Evolutionary conservation across 2,113 vertebrate genomes (phyloP), one percentile per base, ranked within the genome.

Genomic region (Chaetops frenatus): DNA sequence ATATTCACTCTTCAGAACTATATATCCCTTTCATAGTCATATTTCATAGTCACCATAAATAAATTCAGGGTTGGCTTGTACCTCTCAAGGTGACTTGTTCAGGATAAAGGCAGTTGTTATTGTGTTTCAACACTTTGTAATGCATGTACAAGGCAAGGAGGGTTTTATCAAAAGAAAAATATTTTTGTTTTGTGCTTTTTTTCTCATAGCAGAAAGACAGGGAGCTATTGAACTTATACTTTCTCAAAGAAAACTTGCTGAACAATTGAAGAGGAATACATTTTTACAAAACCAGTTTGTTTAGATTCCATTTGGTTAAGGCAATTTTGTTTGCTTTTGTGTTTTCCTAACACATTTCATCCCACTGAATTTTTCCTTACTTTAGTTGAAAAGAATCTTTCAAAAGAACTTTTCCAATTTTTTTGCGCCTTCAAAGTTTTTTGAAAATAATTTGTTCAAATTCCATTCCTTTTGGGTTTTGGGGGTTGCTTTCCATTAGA

Each of bases 41-140:
- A 66, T 70, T 91, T 92, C 81, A 76, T 51, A 85, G 87, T 61
- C 76, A 83, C 70, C 51, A 74, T 64, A 88, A 95, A 91, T 81
- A 95, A 95, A 95, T 70, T 77, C 78, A 90, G 78, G 78, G 61
- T 91, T 94, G 95, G 78, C 73, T 42, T 77, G 73, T 42, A 73
- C 81, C 35, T 91, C 83, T 95, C 92, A 95, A 86, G 94, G 96
- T 97, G 94, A 95, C 80, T 84, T 81, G 31, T 36, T 48, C 66
- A 86, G 81, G 47, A 94, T 87, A 82, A 95, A 95, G 78, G 74
- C 42, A 92, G 62, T 40, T 91, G 60, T 84, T 95, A 80, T 7
- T 66, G 70, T 81, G 62, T 57, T 86, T 82, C 66, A 82, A 36
- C 22, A 80, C 90, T 96, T 94, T 95, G 87, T 86, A 80, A 80